Conservation (phyloP, 2,113 vertebrate genomes). For the Orcinus orca region DNA sequence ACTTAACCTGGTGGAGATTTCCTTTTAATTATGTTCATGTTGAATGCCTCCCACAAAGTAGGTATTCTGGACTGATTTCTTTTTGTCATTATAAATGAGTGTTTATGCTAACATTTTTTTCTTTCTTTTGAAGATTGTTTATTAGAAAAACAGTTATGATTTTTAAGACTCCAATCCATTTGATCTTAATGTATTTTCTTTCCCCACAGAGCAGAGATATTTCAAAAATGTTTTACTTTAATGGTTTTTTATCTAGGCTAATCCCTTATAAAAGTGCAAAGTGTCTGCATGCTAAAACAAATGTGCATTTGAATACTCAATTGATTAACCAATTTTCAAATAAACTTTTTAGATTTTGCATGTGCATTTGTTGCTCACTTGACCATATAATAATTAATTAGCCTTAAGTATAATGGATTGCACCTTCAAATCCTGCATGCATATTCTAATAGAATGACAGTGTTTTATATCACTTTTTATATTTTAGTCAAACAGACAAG, state of each 20-base stretch:
- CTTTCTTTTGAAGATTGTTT: constrained; percentile 54
- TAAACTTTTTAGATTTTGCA: constrained; percentile 80
- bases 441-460: constrained; percentile 76
- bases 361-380: constrained; percentile 83
- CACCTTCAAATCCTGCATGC: constrained; percentile 75
- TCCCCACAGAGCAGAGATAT: constrained; percentile 44
- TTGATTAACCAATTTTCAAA: constrained; percentile 81
- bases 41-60: not conserved
- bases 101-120: not conserved
- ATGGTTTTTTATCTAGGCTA: constrained; percentile 48
- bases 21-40: not conserved
- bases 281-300: constrained; percentile 70
- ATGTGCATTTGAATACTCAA: constrained; percentile 78
- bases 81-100: not conserved
- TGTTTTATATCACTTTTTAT: constrained; percentile 63
- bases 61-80: not conserved
- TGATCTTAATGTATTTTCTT: constrained; percentile 62
- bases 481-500: constrained; percentile 68
- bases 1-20: not conserved
- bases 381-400: constrained; percentile 87
- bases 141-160: not conserved
- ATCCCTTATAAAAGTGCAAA: constrained; percentile 74
- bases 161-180: constrained; percentile 65
- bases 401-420: constrained; percentile 84
- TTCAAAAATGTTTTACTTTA: constrained; percentile 69